Evolutionary conservation across 2,888 invertebrate species (phyloP).

Genomic region (Lithophane leautieri): DNA sequence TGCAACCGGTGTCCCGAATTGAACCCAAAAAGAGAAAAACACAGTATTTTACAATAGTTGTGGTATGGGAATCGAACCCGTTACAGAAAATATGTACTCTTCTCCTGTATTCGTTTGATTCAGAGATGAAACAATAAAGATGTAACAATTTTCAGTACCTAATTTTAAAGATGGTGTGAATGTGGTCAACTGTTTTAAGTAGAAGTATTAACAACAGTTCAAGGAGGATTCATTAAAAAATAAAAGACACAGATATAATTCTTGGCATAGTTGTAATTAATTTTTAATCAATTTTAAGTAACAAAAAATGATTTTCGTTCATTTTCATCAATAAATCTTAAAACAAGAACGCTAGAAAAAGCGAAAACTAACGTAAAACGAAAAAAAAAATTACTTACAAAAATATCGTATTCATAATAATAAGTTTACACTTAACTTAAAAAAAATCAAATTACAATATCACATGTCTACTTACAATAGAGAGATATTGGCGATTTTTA

Average conservation of each 20-base stretch:
- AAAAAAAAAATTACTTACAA: slow-evolving; percentile 88
- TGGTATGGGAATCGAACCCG: slow-evolving; percentile 18
- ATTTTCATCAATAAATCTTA: slow-evolving; percentile 87
- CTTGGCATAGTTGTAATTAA: slow-evolving; percentile 90
- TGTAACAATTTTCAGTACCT: neutral
- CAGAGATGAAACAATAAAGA: neutral
- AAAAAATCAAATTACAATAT: slow-evolving; percentile 89
- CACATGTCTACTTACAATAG: slow-evolving; percentile 91
- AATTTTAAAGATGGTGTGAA: neutral
- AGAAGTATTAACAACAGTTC: neutral
- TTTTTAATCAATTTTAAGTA: slow-evolving; percentile 90
- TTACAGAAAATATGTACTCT: neutral
- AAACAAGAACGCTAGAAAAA: slow-evolving; percentile 87
- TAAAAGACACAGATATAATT: slow-evolving; percentile 82
- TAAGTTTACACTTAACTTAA: slow-evolving; percentile 87
- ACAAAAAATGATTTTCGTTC: slow-evolving; percentile 86
- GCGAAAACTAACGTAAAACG: slow-evolving; percentile 87
- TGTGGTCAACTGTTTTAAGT: neutral
- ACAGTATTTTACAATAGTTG: neutral
- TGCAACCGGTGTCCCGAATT: neutral
- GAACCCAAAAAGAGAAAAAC: neutral
- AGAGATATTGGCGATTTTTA: slow-evolving; percentile 88
- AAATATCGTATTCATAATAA: slow-evolving; percentile 87
- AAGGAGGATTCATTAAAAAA: slow-evolving; percentile 58
- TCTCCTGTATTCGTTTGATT: neutral